phyloP scores from a whole-genome alignment of 2,797 vertebrate genomes.

The Trachurus trachurus region DNA sequence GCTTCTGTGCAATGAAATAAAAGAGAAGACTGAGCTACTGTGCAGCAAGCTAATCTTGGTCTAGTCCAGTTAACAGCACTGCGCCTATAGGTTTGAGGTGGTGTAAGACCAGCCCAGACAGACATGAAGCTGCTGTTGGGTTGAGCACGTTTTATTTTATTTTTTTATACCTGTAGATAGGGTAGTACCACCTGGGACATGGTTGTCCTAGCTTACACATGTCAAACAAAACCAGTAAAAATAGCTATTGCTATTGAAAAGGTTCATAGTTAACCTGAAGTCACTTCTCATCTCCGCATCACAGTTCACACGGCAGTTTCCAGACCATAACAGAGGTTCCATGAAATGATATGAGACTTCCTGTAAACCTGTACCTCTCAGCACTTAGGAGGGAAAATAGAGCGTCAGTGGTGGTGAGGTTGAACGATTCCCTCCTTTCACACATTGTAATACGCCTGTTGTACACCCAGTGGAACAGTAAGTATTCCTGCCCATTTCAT shows the following conservation, averaged over 20 bases:
- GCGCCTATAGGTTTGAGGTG: not conserved
- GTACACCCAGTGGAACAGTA: not conserved
- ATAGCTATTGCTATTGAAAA: not conserved
- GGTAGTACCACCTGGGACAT: too few species aligned
- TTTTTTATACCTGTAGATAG: too few species aligned
- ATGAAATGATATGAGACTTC: conserved; percentile 11
- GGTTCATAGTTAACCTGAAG: conserved; percentile 3
- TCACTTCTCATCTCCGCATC: not conserved
- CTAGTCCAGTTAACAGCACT: not conserved
- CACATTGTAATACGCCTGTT: not conserved
- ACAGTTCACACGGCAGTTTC: conserved; percentile 13
- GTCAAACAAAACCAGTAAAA: not conserved
- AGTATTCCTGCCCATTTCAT: not conserved
- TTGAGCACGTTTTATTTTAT: too few species aligned
- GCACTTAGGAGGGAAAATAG: not conserved
- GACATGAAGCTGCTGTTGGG: not conserved
- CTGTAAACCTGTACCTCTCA: conserved; percentile 20
- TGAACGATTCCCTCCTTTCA: not conserved
- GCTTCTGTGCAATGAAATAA: too few species aligned
- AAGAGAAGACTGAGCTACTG: too few species aligned
- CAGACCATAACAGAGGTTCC: not conserved
- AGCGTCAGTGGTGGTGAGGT: not conserved
- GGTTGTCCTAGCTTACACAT: not conserved
- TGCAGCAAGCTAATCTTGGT: not conserved
- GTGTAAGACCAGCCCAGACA: not conserved